Percentiles rank a stretch among this genome's conserved stretches.
Conservation (phyloP, 2,888 invertebrate genomes). For the Rhagonycha lutea region DNA sequence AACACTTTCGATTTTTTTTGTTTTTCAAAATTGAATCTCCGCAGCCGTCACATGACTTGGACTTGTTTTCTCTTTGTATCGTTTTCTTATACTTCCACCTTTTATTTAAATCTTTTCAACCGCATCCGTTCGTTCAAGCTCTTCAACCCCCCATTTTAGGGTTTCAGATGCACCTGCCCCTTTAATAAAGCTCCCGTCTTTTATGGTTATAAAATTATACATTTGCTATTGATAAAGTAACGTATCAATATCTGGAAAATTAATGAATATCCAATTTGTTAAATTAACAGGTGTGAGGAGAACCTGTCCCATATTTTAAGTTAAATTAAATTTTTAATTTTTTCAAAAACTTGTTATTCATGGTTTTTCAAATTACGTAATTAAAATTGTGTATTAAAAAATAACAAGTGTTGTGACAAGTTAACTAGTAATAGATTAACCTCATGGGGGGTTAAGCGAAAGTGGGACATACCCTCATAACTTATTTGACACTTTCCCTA, state of each 20-base stretch:
- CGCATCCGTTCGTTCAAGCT: not conserved
- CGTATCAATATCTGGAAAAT: not conserved
- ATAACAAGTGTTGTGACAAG: not conserved
- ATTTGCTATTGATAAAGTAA: not conserved
- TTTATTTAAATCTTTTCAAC: not conserved
- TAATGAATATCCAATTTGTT: not conserved
- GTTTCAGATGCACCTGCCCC: not conserved
- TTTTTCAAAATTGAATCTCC: not conserved
- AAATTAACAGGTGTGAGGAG: not conserved
- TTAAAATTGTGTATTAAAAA: not conserved
- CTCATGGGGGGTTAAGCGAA: not conserved
- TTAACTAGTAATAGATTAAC: not conserved
- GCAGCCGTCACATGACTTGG: not conserved
- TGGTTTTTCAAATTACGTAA: not conserved
- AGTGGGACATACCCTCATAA: not conserved
- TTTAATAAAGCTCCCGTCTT: not conserved
- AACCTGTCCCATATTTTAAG: not conserved
- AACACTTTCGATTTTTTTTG: not conserved
- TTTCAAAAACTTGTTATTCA: not conserved
- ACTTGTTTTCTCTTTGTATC: not conserved
- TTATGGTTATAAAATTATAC: not conserved
- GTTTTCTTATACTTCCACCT: not conserved
- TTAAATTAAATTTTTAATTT: not conserved
- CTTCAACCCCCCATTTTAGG: not conserved
- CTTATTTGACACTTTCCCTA: not conserved